Conservation (phyloP, 2,113 vertebrate species). For the Tragelaphus strepsiceros region DNA sequence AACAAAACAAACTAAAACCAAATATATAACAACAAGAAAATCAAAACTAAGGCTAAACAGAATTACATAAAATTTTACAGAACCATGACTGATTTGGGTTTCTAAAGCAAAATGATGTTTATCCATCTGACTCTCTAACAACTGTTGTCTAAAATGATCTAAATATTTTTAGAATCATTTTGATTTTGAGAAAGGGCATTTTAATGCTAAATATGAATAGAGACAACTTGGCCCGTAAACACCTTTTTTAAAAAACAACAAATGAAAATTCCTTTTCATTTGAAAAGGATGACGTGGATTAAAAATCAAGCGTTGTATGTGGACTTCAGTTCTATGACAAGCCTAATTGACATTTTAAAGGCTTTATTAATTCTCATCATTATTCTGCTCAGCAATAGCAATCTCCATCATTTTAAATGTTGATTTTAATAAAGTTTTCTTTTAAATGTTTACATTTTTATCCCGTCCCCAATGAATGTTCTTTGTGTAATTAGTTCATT, state of each 20-base stretch:
- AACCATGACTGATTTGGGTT: not conserved
- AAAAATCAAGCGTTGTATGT: not conserved
- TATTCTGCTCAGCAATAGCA: not conserved
- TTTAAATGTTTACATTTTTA: not conserved
- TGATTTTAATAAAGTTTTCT: not conserved
- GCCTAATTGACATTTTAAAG: not conserved
- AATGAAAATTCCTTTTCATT: not conserved
- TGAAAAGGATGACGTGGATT: not conserved
- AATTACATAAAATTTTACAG: not conserved
- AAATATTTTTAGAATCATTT: not conserved
- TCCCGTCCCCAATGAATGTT: not conserved
- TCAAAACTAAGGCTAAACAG: not conserved
- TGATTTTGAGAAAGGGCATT: conserved; percentile 15
- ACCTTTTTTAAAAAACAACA: not conserved
- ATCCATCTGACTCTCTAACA: not conserved
- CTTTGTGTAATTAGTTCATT: not conserved
- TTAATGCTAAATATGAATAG: conserved; percentile 24
- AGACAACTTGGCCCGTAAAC: not conserved
- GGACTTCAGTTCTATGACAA: not conserved
- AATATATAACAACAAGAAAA: not conserved
- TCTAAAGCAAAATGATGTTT: conserved; percentile 2
- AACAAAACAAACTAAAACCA: conserved; percentile 20
- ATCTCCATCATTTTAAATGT: not conserved
- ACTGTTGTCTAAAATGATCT: not conserved
- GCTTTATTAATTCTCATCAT: not conserved